phyloP scores from a whole-genome alignment of 2,888 invertebrate genomes.

The Catocala fraxini region DNA sequence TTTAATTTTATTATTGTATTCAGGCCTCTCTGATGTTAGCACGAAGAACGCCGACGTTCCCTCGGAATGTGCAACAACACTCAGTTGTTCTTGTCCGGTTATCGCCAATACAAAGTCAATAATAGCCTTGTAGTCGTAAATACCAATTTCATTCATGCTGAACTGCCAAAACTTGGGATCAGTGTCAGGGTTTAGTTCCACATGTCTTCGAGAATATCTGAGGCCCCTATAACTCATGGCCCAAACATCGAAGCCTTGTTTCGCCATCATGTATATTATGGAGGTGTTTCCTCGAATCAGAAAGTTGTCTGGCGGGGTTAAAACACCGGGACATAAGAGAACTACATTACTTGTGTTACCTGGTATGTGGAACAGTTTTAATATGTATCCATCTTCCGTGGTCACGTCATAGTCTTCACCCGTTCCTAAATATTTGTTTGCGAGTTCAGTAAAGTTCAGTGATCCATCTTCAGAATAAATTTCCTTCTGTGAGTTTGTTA shows the following conservation, averaged over 20 bases:
- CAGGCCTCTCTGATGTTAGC: constrained; percentile 19
- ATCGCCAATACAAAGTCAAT: constrained; percentile 24
- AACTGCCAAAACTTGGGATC: constrained; percentile 28
- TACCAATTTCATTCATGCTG: constrained; percentile 31
- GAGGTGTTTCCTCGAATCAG: too few relatives aligned
- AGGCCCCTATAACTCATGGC: constrained; percentile 30
- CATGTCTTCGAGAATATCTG: constrained; percentile 30
- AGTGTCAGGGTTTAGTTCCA: constrained; percentile 16
- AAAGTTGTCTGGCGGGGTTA: too few relatives aligned
- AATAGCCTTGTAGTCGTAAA: constrained; percentile 24
- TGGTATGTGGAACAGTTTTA: too few relatives aligned
- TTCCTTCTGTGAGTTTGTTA: too few relatives aligned
- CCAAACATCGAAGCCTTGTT: constrained; percentile 31
- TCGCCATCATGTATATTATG: constrained; percentile 5
- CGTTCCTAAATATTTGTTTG: too few relatives aligned
- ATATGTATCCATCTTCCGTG: too few relatives aligned
- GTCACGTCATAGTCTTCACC: too few relatives aligned
- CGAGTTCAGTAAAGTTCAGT: too few relatives aligned
- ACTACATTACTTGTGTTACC: too few relatives aligned
- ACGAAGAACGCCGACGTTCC: constrained; percentile 21
- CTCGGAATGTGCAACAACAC: constrained; percentile 28
- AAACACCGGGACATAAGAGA: too few relatives aligned
- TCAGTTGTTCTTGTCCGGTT: constrained; percentile 16
- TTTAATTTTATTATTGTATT: constrained; percentile 30
- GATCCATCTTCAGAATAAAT: too few relatives aligned